Base-by-base conservation (phyloP, 2,797 vertebrate genomes). In the Ispidina picta region DNA sequence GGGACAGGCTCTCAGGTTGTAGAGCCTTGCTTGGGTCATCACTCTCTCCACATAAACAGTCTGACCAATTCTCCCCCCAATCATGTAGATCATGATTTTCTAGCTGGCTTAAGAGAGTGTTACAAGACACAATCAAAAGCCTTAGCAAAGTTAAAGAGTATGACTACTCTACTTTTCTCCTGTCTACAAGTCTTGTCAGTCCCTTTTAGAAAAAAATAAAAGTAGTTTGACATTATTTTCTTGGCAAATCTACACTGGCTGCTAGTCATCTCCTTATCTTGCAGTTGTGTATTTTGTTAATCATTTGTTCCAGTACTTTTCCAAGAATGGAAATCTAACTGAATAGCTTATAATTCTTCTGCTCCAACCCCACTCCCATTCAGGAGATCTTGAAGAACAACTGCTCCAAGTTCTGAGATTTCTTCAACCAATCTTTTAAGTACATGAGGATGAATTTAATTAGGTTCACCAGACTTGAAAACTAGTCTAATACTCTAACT, bases 291-390 rank as follows among this genome's bases (percentile, higher is more conserved):
- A 76, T 9, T 72, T 93, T 76, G 56, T 88, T 90, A 82, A 66
- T 63, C 20, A 29, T 84, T 82, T 91, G 49, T 70, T 89, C 44
- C 86, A 91, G 60, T 37, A 76, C 22, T 93, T 92, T 79, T 82
- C 63, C 81, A 73, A 76, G 77, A 68, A 76, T 73, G 68, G 83
- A 79, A 86, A 56, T 60, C 73, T 64, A 76, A 63, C 33, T 73
- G 37, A 60, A 28, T 12, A 73, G 25, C 48, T 59, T 81, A 43
- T 48, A 76, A 85, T 55, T 93, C 16, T 49, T 88, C 62, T 74
- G 46, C 35, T 82, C 41, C 49, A 60, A 26, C 28, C 22, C 11
- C 6, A 4, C 1, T 4, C n/a, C 16, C 7, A 22, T 22, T 58
- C 22, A 43, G n/a, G 8, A 33, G 41, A n/a, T 88, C 68, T 78